Evolutionary conservation across 2,888 invertebrate species (phyloP), one percentile per base, ranked within the genome.

Genomic region (Thereva unica): DNA sequence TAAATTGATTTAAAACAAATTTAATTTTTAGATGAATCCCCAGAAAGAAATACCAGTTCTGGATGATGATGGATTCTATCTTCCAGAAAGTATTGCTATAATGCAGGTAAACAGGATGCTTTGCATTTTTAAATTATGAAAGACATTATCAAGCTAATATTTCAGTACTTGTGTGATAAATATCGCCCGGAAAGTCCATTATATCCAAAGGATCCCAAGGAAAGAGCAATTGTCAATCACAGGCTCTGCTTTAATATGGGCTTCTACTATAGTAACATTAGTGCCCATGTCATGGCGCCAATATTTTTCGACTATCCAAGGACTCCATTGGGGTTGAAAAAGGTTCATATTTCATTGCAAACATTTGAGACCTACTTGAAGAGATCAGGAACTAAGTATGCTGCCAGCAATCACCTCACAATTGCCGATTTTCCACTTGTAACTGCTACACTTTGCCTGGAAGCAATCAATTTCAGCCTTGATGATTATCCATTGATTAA

Each of bases 11-110:
- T 23, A 40, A n/a, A 4, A 34, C 6, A 57, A 35, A 45, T 0
- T 34, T 45, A 61, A 23, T 42, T 81, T 83, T 57, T 78, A 90
- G 89, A 83, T 88, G 82, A 90, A 90, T 79, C 90, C 90, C 0
- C 90, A 90, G 79, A 89, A 89, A 76, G 90, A 91, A 78, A 89
- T 91, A 74, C 89, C 92, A 1, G 87, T 89, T 1, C 76, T 94
- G 66, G 89, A 92, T 70, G 93, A 94, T 75, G 85, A 89, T 73
- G 92, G 92, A 34, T 90, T 93, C 76, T 84, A 83, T 71, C 80
- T 94, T 61, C 86, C 91, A 72, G 93, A 93, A 81, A 92, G 91
- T 72, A 83, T 85, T 72, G 86, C 86, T 3, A 86, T 86, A 68
- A 78, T 80, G 80, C 83, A 79, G 69, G 72, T 71, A 69, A 35